Percentiles rank a stretch among this genome's conserved stretches.
Evolutionary conservation across 2,888 invertebrate species (phyloP).

Genomic region (Alloplasta piceator): DNA sequence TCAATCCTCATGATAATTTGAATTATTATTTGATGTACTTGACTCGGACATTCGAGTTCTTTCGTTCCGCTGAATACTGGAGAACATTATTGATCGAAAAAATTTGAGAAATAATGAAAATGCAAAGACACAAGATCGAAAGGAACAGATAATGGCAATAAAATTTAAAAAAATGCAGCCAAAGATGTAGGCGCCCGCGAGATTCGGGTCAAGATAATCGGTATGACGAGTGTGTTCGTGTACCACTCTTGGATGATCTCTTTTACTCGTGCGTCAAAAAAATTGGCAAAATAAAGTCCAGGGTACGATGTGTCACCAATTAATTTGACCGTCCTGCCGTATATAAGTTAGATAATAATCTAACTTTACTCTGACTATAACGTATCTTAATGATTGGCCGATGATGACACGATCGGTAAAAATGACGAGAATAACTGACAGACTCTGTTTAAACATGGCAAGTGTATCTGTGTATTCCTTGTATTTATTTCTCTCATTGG

Average conservation of each 20-base stretch:
- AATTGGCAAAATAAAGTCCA: slow-evolving; percentile 4
- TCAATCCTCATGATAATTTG: not conserved
- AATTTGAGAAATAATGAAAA: not conserved
- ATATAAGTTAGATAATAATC: slow-evolving; percentile 43
- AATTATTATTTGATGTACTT: not conserved
- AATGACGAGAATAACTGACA: not conserved
- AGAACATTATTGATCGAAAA: not conserved
- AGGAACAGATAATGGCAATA: slow-evolving; percentile 59
- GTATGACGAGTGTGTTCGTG: slow-evolving; percentile 42
- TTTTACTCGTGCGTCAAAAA: slow-evolving; percentile 17
- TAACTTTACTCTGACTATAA: slow-evolving; percentile 52
- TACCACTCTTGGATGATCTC: slow-evolving; percentile 24
- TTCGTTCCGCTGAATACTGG: not conserved
- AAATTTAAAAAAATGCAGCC: slow-evolving; percentile 49
- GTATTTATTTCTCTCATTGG: not conserved
- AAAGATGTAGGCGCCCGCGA: slow-evolving; percentile 60
- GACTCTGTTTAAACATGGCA: slow-evolving; percentile 1
- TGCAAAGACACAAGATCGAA: slow-evolving; percentile 19
- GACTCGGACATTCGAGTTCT: not conserved
- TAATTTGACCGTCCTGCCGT: slow-evolving; percentile 76
- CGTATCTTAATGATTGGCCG: slow-evolving; percentile 71
- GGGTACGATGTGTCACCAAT: slow-evolving; percentile 57
- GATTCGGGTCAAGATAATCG: slow-evolving; percentile 46
- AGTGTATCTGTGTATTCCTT: not conserved
- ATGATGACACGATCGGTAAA: slow-evolving; percentile 37